Evolutionary conservation across 2,113 vertebrate genomes (phyloP), one percentile per base, ranked within the genome.

Genomic region (Corvus moneduloides): DNA sequence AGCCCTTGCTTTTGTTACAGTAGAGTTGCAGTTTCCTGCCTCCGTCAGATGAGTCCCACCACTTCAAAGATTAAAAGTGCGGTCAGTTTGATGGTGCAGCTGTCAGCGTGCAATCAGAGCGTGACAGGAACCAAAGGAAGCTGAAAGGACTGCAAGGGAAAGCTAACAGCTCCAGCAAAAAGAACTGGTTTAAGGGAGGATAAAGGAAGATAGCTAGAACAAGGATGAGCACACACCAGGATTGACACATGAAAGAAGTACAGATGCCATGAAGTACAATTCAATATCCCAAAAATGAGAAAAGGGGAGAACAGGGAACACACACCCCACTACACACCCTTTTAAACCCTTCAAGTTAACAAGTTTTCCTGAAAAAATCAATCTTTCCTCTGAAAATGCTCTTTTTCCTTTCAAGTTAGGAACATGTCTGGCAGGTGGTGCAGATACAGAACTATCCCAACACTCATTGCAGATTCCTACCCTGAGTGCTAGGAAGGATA

Each of bases 1-100:
- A 73, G 78, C 30, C 51, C 43, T 91, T 83, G 54, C 63, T 83
- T 94, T 91, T 93, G 78, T 89, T 92, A 90, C 61, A 77, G 55
- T 23, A 37, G 68, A 87, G 48, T 23, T 88, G n/a, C 43, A 68
- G 66, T 46, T 87, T 94, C 81, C 90, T 92, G 85, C 24, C 39
- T 77, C 87, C 18, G 37, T 74, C 75, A 88, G 72, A 80, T 5
- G 6, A 48, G 32, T 80, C 55, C 28, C 51, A 76, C 27, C 72
- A 64, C 72, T 89, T 83, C 55, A 85, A 88, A 88, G 71, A 80
- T 30, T 19, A 6, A 10, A 54, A 77, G 11, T 21, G 30, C 0
- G 1, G 78, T 77, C 16, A 18, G 63, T 64, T 19, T 72, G 87
- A 56, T 37, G 52, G 62, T 37, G 63, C 7, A 86, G 72, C 72